phyloP scores from a whole-genome alignment of 1,140 invertebrate species.

The Drosophila mojavensis region DNA sequence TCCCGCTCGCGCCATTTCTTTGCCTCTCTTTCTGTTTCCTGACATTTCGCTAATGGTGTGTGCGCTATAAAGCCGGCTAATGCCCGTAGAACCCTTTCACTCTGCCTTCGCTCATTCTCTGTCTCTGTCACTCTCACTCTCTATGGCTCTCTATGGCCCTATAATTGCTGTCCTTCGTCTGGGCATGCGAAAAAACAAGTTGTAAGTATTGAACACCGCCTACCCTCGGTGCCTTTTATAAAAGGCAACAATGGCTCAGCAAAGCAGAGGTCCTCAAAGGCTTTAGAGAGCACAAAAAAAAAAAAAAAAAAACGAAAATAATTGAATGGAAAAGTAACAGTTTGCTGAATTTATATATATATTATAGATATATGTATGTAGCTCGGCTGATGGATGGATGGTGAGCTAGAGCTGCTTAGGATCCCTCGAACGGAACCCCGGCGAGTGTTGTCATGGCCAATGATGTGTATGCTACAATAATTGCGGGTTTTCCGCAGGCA shows the following conservation, averaged over 20 bases:
- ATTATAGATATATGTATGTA: slow-evolving; percentile 12
- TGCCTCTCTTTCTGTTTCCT: not conserved
- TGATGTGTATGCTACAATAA: slow-evolving; percentile 25
- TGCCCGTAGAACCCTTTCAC: slow-evolving; percentile 43
- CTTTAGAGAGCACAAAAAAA: slow-evolving; percentile 4
- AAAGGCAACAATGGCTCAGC: slow-evolving; percentile 24
- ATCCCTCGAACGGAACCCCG: slow-evolving; percentile 4
- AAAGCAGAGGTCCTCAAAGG: slow-evolving; percentile 29
- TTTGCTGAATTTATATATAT: slow-evolving; percentile 37
- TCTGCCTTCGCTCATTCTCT: not conserved
- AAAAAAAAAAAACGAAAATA: slow-evolving; percentile 24
- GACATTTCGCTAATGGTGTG: slow-evolving; percentile 53
- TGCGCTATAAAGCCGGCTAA: slow-evolving; percentile 55
- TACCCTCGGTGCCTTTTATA: slow-evolving; percentile 17
- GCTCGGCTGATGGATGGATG: slow-evolving; percentile 26
- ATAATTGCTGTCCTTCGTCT: slow-evolving; percentile 38
- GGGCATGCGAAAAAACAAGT: slow-evolving; percentile 40
- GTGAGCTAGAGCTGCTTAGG: slow-evolving; percentile 12
- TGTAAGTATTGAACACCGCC: slow-evolving; percentile 10
- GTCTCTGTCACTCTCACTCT: not conserved
- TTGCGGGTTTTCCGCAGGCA: slow-evolving; percentile 40
- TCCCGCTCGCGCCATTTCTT: not conserved
- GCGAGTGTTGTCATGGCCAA: slow-evolving; percentile 1
- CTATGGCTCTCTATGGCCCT: slow-evolving; percentile 3
- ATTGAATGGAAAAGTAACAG: slow-evolving; percentile 53